Conservation (phyloP, 2,888 invertebrate species). For the Fragum fragum region DNA sequence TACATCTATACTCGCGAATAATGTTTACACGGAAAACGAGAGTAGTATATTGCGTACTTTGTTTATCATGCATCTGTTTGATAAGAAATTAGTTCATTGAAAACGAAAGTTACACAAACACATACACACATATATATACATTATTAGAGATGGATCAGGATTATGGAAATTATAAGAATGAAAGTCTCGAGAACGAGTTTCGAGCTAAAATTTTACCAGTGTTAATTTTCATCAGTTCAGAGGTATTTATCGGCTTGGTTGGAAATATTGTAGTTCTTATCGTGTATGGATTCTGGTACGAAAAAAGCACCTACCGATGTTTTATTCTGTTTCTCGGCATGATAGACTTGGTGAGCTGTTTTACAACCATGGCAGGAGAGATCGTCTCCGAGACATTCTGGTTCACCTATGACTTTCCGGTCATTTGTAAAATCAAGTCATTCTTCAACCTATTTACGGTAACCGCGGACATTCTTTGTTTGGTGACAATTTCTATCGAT, state of each 20-base stretch:
- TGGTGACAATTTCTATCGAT: conserved; percentile 7
- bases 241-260: neutral
- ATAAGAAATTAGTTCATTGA: no score
- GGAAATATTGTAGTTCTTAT: neutral
- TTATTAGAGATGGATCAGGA: no score
- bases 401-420: conserved; percentile 12
- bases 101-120: no score
- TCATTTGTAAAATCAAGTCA: conserved; percentile 24
- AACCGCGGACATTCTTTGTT: neutral
- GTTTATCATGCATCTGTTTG: no score
- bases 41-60: no score
- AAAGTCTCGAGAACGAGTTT: neutral
- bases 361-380: conserved; percentile 14
- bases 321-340: conserved; percentile 10
- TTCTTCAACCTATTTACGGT: conserved; percentile 27
- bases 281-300: neutral
- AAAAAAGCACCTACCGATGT: conserved; percentile 10
- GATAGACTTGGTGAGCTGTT: conserved; percentile 13
- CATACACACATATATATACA: no score
- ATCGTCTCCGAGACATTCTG: conserved; percentile 12
- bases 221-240: neutral
- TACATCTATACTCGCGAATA: no score
- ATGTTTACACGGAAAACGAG: no score
- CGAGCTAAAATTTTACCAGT: neutral
- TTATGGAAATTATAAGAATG: neutral